Evolutionary conservation across 2,113 vertebrate species (phyloP), one percentile per base, ranked within the genome.

Genomic region (Upupa epops): DNA sequence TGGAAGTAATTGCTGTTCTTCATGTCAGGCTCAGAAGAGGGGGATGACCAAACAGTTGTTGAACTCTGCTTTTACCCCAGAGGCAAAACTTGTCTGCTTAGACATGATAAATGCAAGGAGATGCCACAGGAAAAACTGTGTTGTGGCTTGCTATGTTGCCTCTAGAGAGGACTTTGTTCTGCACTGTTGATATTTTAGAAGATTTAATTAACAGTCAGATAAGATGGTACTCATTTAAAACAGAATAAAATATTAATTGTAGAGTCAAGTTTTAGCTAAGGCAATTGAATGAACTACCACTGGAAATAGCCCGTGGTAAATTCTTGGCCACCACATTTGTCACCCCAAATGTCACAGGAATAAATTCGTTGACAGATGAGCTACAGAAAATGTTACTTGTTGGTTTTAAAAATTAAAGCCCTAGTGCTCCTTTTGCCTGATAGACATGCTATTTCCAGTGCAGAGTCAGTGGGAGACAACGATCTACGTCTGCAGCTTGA

Each of bases 361-460:
- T 88, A 74, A 92, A 36, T 26, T 65, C 79, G 91, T 61, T 92
- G 94, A 95, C 92, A 94, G 89, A 88, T 68, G 48, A 92, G 36
- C 49, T 64, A 28, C 66, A 93, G 77, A 95, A 86, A 84, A 20
- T 84, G 65, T 82, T 84, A 34, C 63, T 84, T 65, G 54, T 65
- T 83, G 61, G 77, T 64, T 92, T 89, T 21, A 69, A 74, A 92
- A 86, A 84, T 78, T 60, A 78, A 86, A 90, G 40, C 12, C 26
- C 32, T 26, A n/a, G 31, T 63, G 16, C 46, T 90, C 36, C 26
- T 19, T 6, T 13, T 80, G 65, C 61, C 19, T 92, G 22, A n/a
- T 94, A 80, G 72, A 86, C 24, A 29, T 88, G 31, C 20, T 37
- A 10, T 83, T 88, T 71, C 61, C 2, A 1, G 34, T 45, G 28